Conservation (phyloP, 2,888 invertebrate genomes). For the Ecdyonurus torrentis region DNA sequence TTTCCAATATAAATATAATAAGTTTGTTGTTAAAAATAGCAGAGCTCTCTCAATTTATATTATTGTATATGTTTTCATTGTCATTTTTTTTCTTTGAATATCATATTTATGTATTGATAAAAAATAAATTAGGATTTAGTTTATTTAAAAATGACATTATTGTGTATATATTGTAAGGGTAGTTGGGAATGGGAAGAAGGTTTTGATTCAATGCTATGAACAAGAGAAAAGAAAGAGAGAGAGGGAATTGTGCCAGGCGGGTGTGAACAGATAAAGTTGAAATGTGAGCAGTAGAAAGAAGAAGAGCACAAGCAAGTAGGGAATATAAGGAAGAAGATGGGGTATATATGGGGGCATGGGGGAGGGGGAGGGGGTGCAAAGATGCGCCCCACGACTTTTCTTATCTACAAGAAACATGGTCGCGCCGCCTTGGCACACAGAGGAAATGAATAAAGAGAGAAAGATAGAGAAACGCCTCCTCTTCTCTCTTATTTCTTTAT, state of each 20-base stretch:
- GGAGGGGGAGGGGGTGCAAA: neutral
- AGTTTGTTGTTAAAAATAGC: no score
- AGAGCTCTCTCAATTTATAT: no score
- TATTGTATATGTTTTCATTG: no score
- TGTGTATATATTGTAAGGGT: neutral
- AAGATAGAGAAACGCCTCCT: neutral
- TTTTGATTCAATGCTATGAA: neutral
- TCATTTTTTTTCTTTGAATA: no score
- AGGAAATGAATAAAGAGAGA: constrained; percentile 2
- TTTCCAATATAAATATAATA: no score
- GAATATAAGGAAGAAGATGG: neutral
- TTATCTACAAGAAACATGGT: constrained; percentile 3
- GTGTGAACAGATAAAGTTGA: neutral
- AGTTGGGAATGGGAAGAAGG: neutral
- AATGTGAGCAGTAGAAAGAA: neutral
- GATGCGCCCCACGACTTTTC: constrained; percentile 2
- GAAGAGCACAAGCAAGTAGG: no score
- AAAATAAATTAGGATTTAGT: neutral
- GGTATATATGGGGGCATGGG: no score
- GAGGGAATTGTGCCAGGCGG: no score
- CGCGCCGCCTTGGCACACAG: neutral
- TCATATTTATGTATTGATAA: neutral
- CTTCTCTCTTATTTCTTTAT: neutral
- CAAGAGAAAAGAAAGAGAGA: neutral
- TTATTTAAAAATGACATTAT: neutral